Evolutionary conservation across 2,888 invertebrate genomes (phyloP), one percentile per base, ranked within the genome.

Genomic region (Hypena proboscidalis): DNA sequence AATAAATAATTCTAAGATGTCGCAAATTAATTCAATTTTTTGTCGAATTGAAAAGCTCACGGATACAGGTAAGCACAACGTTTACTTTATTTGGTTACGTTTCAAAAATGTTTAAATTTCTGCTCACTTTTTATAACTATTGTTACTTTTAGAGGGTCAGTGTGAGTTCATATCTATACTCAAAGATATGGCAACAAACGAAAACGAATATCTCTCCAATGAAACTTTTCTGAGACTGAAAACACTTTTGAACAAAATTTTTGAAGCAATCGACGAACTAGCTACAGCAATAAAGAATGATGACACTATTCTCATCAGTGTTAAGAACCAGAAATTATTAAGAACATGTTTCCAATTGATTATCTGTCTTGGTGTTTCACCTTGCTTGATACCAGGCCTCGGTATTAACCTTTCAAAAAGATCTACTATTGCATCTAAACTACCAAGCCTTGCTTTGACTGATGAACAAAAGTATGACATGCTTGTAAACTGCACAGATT

Each of bases 271-370:
- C 30, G 79, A 91, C 70, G 60, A 75, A 48, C 60, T 88, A 74
- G 63, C 80, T 49, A 32, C 62, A 10, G 69, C 71, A 50, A 62
- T 91, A 15, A 70, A 63, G 34, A 70, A 59, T 7, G 76, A 86
- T 52, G 66, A 81, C 6, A 74, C 74, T 9, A 73, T 87, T 57
- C 72, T 92, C 8, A 83, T 96, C 27, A 95, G 94, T 77, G 92
- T 95, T 0, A 92, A 92, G 61, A 92, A 95, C 73, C 93, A 93
- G 62, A 94, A 93, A 77, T 77, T 85, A n/a, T 67, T 96, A 3
- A 90, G 93, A 66, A 89, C 90, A 26, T 90, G 92, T 58, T 83
- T 95, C 54, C 93, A 95, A 77, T 85, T 95, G 51, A 72, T 94
- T 26, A 83, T 93, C 13, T 92, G 92, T 21, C 80, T 96, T 45